A percentile compares a stretch with the other conserved stretches of the same genome.
Evolutionary conservation across 2,797 vertebrate genomes (phyloP).

Genomic region (Tympanoctomys barrerae): DNA sequence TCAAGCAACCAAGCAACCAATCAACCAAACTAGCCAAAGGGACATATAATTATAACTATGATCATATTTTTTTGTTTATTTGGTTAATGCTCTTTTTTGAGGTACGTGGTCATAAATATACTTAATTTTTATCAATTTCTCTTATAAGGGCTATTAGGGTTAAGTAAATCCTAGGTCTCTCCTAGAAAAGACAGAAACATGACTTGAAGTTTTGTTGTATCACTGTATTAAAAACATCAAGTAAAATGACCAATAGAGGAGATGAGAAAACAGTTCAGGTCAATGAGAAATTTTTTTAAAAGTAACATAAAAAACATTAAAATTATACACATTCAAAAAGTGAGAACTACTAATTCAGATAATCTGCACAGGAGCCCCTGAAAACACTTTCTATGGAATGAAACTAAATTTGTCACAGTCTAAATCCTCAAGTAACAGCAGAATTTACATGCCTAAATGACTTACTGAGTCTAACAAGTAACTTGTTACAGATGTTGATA

Average conservation of each 20-base stretch:
- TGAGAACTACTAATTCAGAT: constrained; percentile 31
- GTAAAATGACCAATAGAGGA: neutral
- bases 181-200: constrained; percentile 40
- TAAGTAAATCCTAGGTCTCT: constrained; percentile 27
- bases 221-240: neutral
- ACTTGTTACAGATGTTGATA: neutral
- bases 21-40: neutral
- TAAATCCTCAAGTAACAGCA: constrained; percentile 28
- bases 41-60: neutral
- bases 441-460: constrained; percentile 14
- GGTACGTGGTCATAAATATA: neutral
- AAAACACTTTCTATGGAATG: constrained; percentile 47
- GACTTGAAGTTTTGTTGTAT: neutral
- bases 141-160: neutral
- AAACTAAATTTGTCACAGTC: constrained; percentile 12
- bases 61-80: neutral
- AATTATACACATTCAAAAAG: constrained; percentile 15
- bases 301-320: neutral
- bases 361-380: neutral
- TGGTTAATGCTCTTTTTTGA: constrained; percentile 23
- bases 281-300: neutral
- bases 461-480: neutral
- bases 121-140: constrained; percentile 50
- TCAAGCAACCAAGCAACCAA: neutral
- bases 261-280: constrained; percentile 32